Conservation (phyloP, 2,113 vertebrate genomes). For the Noturus placidus region DNA sequence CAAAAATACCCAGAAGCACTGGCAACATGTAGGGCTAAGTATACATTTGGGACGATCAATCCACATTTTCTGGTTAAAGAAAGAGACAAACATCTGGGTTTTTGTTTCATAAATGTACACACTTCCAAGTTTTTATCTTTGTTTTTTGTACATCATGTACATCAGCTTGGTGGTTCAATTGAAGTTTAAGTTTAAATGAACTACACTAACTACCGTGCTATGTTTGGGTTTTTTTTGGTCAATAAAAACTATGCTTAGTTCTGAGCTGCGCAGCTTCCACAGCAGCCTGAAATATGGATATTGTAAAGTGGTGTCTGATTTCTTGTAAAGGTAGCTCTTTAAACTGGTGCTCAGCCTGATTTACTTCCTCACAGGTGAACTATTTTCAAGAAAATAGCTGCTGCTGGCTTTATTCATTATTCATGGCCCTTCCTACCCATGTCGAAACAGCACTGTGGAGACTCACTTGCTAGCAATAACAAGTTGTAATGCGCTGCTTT, state of each 20-base stretch:
- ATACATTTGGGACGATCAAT: not conserved
- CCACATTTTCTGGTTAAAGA: not conserved
- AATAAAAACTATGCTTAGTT: not conserved
- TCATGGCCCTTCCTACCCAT: conserved; percentile 1
- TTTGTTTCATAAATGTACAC: not conserved
- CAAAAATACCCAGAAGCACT: not conserved
- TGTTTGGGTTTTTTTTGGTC: not conserved
- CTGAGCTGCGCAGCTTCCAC: not conserved
- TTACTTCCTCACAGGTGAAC: conserved; percentile 34
- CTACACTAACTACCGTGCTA: not conserved
- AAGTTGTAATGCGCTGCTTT: not conserved
- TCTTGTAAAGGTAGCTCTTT: conserved; percentile 23
- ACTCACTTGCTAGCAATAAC: conserved; percentile 13
- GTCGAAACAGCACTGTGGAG: conserved; percentile 1
- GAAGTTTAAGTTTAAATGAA: not conserved
- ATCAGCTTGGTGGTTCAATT: not conserved
- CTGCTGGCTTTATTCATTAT: conserved; percentile 23
- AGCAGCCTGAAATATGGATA: conserved; percentile 9
- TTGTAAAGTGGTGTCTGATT: conserved; percentile 5
- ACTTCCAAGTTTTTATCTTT: not conserved
- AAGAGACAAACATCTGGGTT: not conserved
- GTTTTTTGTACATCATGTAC: too few species aligned
- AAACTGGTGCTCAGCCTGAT: conserved; percentile 16
- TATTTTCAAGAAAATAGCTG: conserved; percentile 23
- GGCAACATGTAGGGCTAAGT: not conserved